phyloP scores from a whole-genome alignment of 2,113 vertebrate species.

The Tachysurus vachellii region DNA sequence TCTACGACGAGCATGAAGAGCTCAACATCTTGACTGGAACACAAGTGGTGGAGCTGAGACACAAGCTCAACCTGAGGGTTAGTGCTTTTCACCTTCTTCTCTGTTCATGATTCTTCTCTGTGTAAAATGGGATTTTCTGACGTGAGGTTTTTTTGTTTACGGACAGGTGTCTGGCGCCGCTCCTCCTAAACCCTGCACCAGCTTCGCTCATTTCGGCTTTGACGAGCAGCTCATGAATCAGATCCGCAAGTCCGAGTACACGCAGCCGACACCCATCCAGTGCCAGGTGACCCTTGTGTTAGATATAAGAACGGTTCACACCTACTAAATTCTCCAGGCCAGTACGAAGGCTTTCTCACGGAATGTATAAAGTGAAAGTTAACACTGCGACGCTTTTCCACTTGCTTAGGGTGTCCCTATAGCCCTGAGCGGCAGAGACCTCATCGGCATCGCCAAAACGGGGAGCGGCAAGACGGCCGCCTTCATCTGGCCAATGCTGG shows the following conservation, averaged over 20 bases:
- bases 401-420: constrained; percentile 87
- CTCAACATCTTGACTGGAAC: constrained; percentile 82
- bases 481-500: constrained; percentile 98
- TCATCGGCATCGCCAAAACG: constrained; percentile 99
- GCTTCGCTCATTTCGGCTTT: constrained; percentile 96
- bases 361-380: neutral
- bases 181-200: constrained; percentile 90
- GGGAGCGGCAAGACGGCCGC: constrained; percentile 98
- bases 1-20: constrained; percentile 95
- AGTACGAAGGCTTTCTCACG: neutral
- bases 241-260: constrained; percentile 98
- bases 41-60: constrained; percentile 86
- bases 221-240: constrained; percentile 98
- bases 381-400: neutral
- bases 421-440: constrained; percentile 92
- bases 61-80: constrained; percentile 94
- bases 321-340: neutral
- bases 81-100: constrained; percentile 51
- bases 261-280: constrained; percentile 97
- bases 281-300: constrained; percentile 82
- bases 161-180: constrained; percentile 92
- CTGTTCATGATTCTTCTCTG: no score
- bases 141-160: neutral
- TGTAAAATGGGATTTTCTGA: no score
- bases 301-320: neutral